These are phyloP conservation scores for Aeoliscus strigatus DNA, from an alignment of 2,797 vertebrate genomes.

Conservation along the genomic window DNA sequence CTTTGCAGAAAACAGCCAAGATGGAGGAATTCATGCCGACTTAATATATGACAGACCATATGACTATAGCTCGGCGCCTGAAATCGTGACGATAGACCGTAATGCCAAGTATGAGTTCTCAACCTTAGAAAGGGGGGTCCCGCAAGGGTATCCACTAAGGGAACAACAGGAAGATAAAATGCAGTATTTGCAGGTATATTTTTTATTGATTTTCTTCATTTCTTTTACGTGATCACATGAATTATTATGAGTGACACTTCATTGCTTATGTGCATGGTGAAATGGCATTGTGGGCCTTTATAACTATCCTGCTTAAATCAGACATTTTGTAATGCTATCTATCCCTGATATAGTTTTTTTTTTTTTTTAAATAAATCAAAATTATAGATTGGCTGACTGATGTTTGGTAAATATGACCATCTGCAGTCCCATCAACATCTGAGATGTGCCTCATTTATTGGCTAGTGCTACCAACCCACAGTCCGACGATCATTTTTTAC, in stretches of 20 bases:
- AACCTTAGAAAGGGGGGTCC: constrained; percentile 84
- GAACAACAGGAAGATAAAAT: constrained; percentile 88
- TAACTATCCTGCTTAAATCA: constrained; percentile 45
- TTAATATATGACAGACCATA: constrained; percentile 84
- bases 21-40: constrained; percentile 82
- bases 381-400: constrained; percentile 57
- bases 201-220: constrained; percentile 77
- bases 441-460: constrained; percentile 35
- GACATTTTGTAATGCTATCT: constrained; percentile 53
- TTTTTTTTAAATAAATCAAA: constrained; percentile 41
- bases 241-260: constrained; percentile 54
- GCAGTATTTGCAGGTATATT: constrained; percentile 96
- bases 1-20: constrained; percentile 86
- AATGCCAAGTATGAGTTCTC: constrained; percentile 87
- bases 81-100: constrained; percentile 84
- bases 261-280: constrained; percentile 70
- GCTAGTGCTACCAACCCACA: constrained; percentile 18
- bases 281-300: constrained; percentile 53
- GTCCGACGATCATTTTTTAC: constrained; percentile 27
- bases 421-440: constrained; percentile 52
- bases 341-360: constrained; percentile 31
- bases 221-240: constrained; percentile 67
- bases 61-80: constrained; percentile 81
- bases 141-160: constrained; percentile 81
- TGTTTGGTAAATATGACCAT: constrained; percentile 76